Percentiles rank a stretch among this genome's conserved stretches.
phyloP scores from a whole-genome alignment of 2,888 invertebrate species.

The Netelia inedita region DNA sequence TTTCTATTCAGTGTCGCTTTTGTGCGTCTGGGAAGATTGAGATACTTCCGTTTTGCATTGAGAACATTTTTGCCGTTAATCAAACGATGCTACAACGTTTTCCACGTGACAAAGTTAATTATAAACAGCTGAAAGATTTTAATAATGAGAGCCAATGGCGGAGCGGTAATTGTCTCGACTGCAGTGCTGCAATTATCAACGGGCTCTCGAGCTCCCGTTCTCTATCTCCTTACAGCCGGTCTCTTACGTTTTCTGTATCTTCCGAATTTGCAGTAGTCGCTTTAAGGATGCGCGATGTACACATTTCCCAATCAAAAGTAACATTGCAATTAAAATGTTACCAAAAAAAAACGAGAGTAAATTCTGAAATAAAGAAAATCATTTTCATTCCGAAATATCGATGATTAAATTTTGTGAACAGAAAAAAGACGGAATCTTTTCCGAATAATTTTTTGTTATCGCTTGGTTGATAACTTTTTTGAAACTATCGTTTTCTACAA shows the following conservation, averaged over 20 bases:
- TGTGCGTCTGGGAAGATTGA: constrained; percentile 14
- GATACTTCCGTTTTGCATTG: constrained; percentile 8
- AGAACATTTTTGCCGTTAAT: neutral
- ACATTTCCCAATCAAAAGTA: too few relatives aligned
- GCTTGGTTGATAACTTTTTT: too few relatives aligned
- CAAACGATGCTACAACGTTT: constrained; percentile 22
- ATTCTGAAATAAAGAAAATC: too few relatives aligned
- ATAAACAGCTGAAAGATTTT: constrained; percentile 79
- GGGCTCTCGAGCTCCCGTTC: constrained; percentile 71
- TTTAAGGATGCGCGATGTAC: constrained; percentile 36
- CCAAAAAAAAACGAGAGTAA: too few relatives aligned
- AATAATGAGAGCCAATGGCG: constrained; percentile 85
- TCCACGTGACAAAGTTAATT: constrained; percentile 15
- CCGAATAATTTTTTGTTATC: too few relatives aligned
- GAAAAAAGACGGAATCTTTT: too few relatives aligned
- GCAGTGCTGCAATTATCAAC: constrained; percentile 78
- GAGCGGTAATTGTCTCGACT: constrained; percentile 84
- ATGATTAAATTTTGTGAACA: too few relatives aligned
- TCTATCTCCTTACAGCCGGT: constrained; percentile 44
- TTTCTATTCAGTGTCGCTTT: constrained; percentile 12
- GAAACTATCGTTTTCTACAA: too few relatives aligned
- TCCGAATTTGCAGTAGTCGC: constrained; percentile 58
- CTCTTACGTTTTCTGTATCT: constrained; percentile 8
- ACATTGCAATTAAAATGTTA: too few relatives aligned
- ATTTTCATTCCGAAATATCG: too few relatives aligned